Percentiles rank a stretch among this genome's conserved stretches.
Evolutionary conservation across 2,888 invertebrate species (phyloP).

Genomic region (Aleiodes testaceus): DNA sequence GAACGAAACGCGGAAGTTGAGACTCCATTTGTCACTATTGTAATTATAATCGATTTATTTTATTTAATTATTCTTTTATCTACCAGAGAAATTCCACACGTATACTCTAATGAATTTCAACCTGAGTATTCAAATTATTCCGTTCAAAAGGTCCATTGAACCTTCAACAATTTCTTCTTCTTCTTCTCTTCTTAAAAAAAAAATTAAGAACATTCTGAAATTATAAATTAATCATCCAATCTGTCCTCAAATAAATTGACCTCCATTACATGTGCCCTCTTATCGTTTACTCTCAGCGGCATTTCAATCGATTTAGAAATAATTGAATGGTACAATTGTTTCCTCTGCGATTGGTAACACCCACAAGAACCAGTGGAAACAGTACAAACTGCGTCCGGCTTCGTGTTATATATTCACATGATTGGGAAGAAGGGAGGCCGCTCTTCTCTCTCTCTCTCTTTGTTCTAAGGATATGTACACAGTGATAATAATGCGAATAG

Average conservation of each 20-base stretch:
- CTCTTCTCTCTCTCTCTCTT: background rate
- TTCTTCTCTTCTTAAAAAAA: background rate
- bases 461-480: background rate
- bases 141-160: background rate
- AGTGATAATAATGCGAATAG: conserved; percentile 9
- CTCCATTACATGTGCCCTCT: conserved; percentile 18
- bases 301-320: conserved; percentile 39
- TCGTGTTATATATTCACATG: background rate
- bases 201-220: background rate
- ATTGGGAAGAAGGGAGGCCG: background rate
- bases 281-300: conserved; percentile 19
- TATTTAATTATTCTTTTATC: background rate
- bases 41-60: background rate
- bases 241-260: conserved; percentile 32
- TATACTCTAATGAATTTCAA: conserved; percentile 5
- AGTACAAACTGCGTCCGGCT: conserved; percentile 22
- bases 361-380: conserved; percentile 18
- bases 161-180: background rate
- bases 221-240: conserved; percentile 20
- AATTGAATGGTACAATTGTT: conserved; percentile 43
- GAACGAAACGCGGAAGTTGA: background rate
- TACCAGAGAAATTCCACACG: background rate
- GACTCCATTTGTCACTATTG: background rate
- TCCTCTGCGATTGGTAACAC: conserved; percentile 37
- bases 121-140: conserved; percentile 4